Evolutionary conservation across 2,113 vertebrate species (phyloP).

Genomic region (Marmota flaviventris): DNA sequence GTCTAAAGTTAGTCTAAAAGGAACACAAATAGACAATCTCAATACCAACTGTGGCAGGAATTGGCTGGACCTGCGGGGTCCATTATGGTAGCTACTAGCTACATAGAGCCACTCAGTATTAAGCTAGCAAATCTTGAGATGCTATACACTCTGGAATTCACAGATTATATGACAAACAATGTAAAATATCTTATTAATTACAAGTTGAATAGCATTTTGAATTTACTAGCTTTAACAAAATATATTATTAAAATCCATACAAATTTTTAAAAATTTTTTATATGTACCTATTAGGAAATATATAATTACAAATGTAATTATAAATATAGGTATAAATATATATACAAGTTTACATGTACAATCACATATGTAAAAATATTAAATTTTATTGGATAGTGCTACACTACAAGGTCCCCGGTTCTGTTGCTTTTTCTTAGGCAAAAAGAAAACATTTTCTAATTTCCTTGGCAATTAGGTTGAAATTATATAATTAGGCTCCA

Average conservation of each 20-base stretch:
- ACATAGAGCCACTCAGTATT: not conserved
- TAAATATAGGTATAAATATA: not conserved
- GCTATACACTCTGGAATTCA: not conserved
- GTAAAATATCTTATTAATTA: not conserved
- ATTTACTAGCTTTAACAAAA: not conserved
- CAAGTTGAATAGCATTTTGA: not conserved
- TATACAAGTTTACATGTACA: not conserved
- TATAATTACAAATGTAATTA: not conserved
- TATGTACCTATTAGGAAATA: not conserved
- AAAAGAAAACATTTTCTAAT: not conserved
- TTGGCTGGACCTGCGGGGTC: not conserved
- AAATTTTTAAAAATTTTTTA: not conserved
- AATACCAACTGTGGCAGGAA: not conserved
- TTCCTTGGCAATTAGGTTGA: not conserved
- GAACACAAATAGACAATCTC: not conserved
- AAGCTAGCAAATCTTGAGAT: not conserved
- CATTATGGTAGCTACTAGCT: not conserved
- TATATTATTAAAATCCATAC: conserved; percentile 23
- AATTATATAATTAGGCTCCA: not conserved
- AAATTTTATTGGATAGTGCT: not conserved
- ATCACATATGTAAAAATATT: not conserved
- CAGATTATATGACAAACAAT: not conserved
- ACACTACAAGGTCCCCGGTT: not conserved
- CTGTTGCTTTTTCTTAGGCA: conserved; percentile 6
- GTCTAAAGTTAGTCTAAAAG: not conserved